Base-by-base conservation (phyloP, 2,113 vertebrate genomes). In the Suncus etruscus region DNA sequence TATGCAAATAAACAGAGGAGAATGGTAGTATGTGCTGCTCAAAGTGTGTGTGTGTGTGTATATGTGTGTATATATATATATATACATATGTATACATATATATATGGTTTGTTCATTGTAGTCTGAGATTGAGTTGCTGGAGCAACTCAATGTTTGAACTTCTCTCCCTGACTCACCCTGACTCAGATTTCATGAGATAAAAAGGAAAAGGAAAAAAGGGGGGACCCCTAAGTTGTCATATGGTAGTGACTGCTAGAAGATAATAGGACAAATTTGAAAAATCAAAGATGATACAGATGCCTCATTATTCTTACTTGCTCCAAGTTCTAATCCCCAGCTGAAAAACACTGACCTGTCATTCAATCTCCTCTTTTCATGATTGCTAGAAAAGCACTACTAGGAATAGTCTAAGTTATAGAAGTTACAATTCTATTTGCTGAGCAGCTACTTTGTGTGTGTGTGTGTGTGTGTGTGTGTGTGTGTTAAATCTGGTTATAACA, bases 401-500 rank as follows among this genome's bases (percentile, higher is more conserved):
- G 11, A 31, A 75, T 8, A 65, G 73, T 50, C 31, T 27, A 7
- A 54, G 73, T n/a, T 68, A 14, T 31, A 88, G 54, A 83, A n/a
- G 27, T 15, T 79, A 75, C 22, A 31, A 63, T 54, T 66, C 72
- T 29, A 48, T 86, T 86, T 82, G 61, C 11, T 24, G 20, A 86
- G 70, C 39, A 83, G 6, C 27, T 66, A 32, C 29, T 31, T n/a
- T 20, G 12, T 14, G 12, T 58, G 45, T 90, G 31, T 9, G 29
- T 50, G 29, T 50, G 16, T 69, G 73, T 24, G 69, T 9, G 29
- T 50, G 29, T 50, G 16, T 69, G 73, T 24, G 69, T 24, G 68
- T 3, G 32, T 50, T 76, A 75, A 69, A 73, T 86, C 51, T 58
- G 70, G 68, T 77, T 54, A 87, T 63, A 65, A 77, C 86, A 93